Evolutionary conservation across 2,888 invertebrate genomes (phyloP), one percentile per base, ranked within the genome.

Genomic region (Drosophila borealis): DNA sequence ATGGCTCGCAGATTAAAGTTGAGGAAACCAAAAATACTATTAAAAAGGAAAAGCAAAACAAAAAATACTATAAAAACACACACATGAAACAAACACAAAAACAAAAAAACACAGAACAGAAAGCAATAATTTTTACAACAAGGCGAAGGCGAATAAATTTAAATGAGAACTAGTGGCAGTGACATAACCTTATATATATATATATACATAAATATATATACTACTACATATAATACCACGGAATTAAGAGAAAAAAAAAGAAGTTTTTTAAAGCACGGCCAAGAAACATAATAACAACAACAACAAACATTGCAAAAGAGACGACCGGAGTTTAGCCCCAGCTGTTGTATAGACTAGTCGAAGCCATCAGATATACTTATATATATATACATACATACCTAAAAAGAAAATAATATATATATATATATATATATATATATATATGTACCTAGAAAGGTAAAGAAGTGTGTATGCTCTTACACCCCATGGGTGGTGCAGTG

Each of bases 41-140:
- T 29, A 29, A 29, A 29, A 25, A 25, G 25, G 6, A 25, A 25
- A 25, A 25, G 25, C 6, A 64, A 62, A 62, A 51, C 44, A 60
- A 39, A 36, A 46, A 69, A 67, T 54, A 74, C 56, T 62, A 55
- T 34, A 62, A 19, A 56, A 59, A 61, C 25, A 51, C 25, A 55
- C 41, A 70, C 46, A 50, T 8, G 25, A 67, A 13, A 71, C 54
- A 53, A 41, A 62, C 19, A 54, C 45, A 54, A 34, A 48, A 25
- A 48, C 19, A 29, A 21, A 51, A 14, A 41, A 41, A 29, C 48
- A 66, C 61, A 62, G 46, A 69, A 67, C 63, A 74, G 69, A 79
- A 87, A 85, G 84, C 84, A 89, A 89, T 87, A 89, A 87, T 84
- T 87, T 86, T 85, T 84, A 88, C 70, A 70, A 70, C 61, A 69